These are phyloP conservation scores for Eupithecia abbreviata DNA, from an alignment of 2,888 invertebrate genomes.

Conservation along the genomic window DNA sequence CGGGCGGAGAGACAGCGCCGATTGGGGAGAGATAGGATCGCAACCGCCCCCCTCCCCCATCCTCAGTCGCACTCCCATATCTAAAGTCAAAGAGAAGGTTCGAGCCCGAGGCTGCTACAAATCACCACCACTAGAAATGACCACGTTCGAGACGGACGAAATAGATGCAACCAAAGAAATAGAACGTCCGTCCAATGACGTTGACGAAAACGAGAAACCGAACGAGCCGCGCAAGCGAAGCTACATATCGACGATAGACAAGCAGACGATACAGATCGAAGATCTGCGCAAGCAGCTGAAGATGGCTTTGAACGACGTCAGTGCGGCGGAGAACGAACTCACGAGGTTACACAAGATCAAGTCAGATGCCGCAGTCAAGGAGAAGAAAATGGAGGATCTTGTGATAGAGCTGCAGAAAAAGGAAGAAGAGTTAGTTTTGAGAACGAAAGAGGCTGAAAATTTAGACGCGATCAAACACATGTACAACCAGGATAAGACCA, in stretches of 20 bases:
- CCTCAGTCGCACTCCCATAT: constrained; percentile 83
- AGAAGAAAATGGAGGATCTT: constrained; percentile 90
- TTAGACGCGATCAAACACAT: constrained; percentile 85
- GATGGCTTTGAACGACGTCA: constrained; percentile 85
- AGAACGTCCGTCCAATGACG: constrained; percentile 65
- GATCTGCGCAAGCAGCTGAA: constrained; percentile 88
- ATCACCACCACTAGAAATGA: constrained; percentile 81
- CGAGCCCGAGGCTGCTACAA: constrained; percentile 84
- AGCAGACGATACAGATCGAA: constrained; percentile 87
- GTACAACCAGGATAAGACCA: constrained; percentile 86
- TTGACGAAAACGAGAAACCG: constrained; percentile 78
- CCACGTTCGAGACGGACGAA: constrained; percentile 82
- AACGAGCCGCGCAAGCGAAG: constrained; percentile 80
- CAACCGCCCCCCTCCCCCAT: constrained; percentile 85
- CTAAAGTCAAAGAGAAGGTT: constrained; percentile 80
- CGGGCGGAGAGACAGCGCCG: constrained; percentile 90
- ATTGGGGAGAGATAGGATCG: constrained; percentile 88
- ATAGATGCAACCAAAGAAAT: constrained; percentile 81
- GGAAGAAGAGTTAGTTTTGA: constrained; percentile 88
- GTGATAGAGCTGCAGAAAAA: constrained; percentile 89
- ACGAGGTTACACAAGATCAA: constrained; percentile 88
- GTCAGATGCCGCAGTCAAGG: constrained; percentile 87
- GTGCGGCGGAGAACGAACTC: constrained; percentile 88
- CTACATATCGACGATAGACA: constrained; percentile 83
- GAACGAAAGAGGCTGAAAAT: constrained; percentile 88